Base-by-base conservation (phyloP, 2,888 invertebrate genomes). In the Bembecia ichneumoniformis region DNA sequence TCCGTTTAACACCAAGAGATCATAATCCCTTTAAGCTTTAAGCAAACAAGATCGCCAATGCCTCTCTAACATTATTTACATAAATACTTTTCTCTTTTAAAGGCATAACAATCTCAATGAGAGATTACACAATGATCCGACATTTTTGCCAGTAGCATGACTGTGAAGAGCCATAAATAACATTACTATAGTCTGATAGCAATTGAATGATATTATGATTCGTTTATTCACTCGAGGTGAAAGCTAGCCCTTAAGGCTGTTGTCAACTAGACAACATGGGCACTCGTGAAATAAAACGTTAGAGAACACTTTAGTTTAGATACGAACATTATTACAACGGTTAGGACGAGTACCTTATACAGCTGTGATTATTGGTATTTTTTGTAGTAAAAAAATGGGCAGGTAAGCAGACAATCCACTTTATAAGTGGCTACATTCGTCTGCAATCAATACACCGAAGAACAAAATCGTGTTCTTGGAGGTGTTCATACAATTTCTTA, bases 91-190 rank as follows among this genome's bases (percentile, higher is more conserved):
- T 15, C 47, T 16, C 36, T n/a, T 35, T 36, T 36, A 15, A 16
- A 47, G 36, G 7, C 36, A 49, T 35, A 15, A 44, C 15, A 44
- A 44, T 44, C 7, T 16, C 17, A 14, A 43, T 11, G 13, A 17
- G 3, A 47, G 34, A 40, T 50, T 50, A 50, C 50, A 50, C 50
- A 50, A 50, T 50, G 50, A 47, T 3, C 34, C 47, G 47, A 34
- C 50, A 47, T 50, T 50, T 49, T 43, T 17, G 16, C 47, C 46
- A 43, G 46, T 46, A 46, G 49, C 46, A 15, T n/a, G 15, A 40
- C 34, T 28, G 16, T 43, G 7, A 47, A 49, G 46, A 47, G 50
- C 47, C 14, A 17, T 47, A 28, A 50, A 49, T 40, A 49, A 43
- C 20, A 45, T 49, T 46, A 46, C 43, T 35, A 34, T 28, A 17